phyloP scores from a whole-genome alignment of 1,140 invertebrate genomes.

The Ganaspis sp. region DNA sequence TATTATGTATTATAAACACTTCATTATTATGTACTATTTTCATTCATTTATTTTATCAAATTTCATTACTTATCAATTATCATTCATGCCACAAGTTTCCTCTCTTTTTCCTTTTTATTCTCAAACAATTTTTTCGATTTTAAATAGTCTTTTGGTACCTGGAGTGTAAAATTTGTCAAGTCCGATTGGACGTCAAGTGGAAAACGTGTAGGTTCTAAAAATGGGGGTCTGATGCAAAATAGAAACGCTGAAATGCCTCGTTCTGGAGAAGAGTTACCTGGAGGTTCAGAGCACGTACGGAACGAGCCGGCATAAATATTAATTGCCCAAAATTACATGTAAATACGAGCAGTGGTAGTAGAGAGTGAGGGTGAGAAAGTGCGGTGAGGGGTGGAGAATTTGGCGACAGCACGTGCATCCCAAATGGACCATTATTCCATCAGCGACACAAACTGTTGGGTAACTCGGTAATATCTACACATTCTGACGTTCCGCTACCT shows the following conservation, averaged over 20 bases:
- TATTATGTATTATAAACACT: too few species aligned
- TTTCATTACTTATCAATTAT: too few species aligned
- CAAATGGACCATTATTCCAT: constrained; percentile 75
- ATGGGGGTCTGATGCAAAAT: not conserved
- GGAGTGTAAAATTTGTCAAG: too few species aligned
- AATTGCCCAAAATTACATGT: constrained; percentile 73
- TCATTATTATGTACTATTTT: too few species aligned
- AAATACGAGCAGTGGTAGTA: constrained; percentile 66
- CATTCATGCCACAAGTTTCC: too few species aligned
- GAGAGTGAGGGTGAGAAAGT: constrained; percentile 45
- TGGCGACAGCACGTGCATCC: constrained; percentile 70
- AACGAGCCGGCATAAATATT: constrained; percentile 70
- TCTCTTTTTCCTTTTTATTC: too few species aligned
- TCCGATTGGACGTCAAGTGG: too few species aligned
- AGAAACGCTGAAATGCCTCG: not conserved
- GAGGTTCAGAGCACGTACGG: constrained; percentile 49
- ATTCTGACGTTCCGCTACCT: not conserved
- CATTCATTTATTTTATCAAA: too few species aligned
- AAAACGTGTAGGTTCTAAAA: too few species aligned
- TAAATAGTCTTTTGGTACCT: too few species aligned
- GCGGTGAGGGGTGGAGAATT: constrained; percentile 44
- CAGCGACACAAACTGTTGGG: constrained; percentile 72
- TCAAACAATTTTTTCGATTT: too few species aligned
- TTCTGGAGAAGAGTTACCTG: constrained; percentile 30
- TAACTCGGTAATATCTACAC: constrained; percentile 60